Conservation (phyloP, 2,888 invertebrate genomes). For the Yponomeuta malinellus region DNA sequence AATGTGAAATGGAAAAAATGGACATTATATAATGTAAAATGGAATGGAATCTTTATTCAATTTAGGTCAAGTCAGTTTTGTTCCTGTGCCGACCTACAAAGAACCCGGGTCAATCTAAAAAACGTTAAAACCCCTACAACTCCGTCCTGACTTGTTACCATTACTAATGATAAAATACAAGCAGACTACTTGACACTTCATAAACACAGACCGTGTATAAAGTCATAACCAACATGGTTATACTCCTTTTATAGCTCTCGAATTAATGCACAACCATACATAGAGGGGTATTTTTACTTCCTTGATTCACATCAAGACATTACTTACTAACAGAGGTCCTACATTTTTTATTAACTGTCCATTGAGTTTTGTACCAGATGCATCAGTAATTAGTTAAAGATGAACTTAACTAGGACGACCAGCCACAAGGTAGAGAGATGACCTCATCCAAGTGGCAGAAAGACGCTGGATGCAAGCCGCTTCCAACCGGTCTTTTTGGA, state of each 20-base stretch:
- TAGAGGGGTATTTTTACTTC: constrained; percentile 9
- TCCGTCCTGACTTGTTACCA: neutral
- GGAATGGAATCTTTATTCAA: no score
- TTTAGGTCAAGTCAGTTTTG: no score
- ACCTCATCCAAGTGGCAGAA: no score
- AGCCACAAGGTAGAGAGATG: no score
- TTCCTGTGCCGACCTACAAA: no score
- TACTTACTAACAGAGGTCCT: neutral
- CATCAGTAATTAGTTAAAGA: no score
- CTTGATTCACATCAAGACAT: neutral
- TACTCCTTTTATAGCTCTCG: constrained; percentile 3
- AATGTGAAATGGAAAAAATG: no score
- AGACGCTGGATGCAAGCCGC: no score
- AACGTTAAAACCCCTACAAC: neutral
- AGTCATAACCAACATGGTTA: constrained; percentile 7
- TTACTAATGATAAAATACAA: neutral
- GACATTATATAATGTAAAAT: no score
- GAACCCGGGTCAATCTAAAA: neutral
- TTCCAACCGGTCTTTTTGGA: no score
- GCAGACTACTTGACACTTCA: constrained; percentile 5
- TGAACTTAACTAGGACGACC: no score
- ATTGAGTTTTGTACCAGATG: no score
- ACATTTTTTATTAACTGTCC: neutral
- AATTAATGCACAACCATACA: constrained; percentile 3
- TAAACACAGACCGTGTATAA: neutral